Base-by-base conservation (phyloP, 1,140 invertebrate genomes). In the Lepidurus apus region DNA sequence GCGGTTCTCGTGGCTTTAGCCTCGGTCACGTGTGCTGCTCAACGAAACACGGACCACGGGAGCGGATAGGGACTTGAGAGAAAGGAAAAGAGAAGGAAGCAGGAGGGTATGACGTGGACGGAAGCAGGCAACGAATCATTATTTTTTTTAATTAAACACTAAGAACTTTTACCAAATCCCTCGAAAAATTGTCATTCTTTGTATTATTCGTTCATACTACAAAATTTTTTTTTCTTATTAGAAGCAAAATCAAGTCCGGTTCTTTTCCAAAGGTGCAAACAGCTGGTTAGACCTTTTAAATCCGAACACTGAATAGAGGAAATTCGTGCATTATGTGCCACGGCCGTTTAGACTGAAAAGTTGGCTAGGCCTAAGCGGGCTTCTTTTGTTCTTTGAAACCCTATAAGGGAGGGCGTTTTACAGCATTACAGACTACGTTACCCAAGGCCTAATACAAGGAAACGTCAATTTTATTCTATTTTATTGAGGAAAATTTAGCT, bases 11-110 rank as follows among this genome's bases (percentile, higher is more conserved):
- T 65, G 53, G 53, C 53, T 65, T 65, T 65, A 65, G 53, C 53
- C 53, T 65, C 53, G 53, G 53, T 65, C 53, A 65, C 53, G 53
- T 65, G 53, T 65, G 53, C 53, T 65, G 53, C 53, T 34, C 34
- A 34, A 3, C 34, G 34, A 34, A 34, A 34, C 34, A 34, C 34
- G 8, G 21, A 17, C 53, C 1, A 65, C 6, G 6, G 21, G 53
- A 11, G 8, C 53, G 53, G 53, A 65, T 65, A 65, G 53, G 53
- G 53, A 21, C 53, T n/a, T 7, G 21, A 65, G 53, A 21, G 53
- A 17, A 65, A 65, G 45, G 17, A 47, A 21, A n/a, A 65, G 53
- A 65, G 53, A 17, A 65, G 13, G 53, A 65, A 65, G 21, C 53
- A 21, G 53, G 13, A 8, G 53, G 21, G 53, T n/a, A 65, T 65